phyloP scores from a whole-genome alignment of 2,113 vertebrate genomes.

The Onychorhynchus coronatus region DNA sequence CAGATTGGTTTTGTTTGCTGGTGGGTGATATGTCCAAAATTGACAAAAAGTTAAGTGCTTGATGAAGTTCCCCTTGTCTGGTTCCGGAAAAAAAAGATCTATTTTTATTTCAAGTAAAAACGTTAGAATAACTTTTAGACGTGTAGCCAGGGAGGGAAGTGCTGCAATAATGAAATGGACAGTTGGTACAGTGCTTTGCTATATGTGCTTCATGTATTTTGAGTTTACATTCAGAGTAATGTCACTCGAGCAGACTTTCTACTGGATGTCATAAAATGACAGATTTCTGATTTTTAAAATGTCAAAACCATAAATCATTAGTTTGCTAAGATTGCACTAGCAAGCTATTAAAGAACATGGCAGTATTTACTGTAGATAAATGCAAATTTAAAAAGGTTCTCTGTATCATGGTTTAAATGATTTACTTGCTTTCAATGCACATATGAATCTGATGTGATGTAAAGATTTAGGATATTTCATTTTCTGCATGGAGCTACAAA shows the following conservation, averaged over 20 bases:
- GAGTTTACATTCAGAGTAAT: conserved; percentile 49
- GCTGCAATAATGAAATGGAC: background rate
- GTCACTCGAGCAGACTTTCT: conserved; percentile 62
- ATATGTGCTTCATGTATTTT: conserved; percentile 5
- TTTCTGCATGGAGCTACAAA: conserved; percentile 64
- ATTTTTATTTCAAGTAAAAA: background rate
- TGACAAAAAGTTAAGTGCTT: background rate
- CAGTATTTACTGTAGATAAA: conserved; percentile 78
- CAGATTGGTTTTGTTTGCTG: background rate
- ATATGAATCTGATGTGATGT: conserved; percentile 70
- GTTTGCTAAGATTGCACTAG: conserved; percentile 78
- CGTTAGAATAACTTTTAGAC: background rate
- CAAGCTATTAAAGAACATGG: conserved; percentile 77
- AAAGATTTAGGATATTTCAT: conserved; percentile 77
- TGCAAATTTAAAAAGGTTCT: conserved; percentile 77
- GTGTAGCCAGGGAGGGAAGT: background rate
- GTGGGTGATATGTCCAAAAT: background rate
- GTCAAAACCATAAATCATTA: conserved; percentile 81
- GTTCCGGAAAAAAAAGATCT: background rate
- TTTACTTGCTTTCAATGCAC: conserved; percentile 74
- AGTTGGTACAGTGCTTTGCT: conserved; percentile 13
- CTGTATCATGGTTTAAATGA: conserved; percentile 74
- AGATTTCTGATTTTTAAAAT: conserved; percentile 80
- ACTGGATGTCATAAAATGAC: conserved; percentile 75
- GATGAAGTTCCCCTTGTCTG: background rate